Evolutionary conservation across 1,140 invertebrate species (phyloP).

Genomic region (Drosophila nigromelanica): DNA sequence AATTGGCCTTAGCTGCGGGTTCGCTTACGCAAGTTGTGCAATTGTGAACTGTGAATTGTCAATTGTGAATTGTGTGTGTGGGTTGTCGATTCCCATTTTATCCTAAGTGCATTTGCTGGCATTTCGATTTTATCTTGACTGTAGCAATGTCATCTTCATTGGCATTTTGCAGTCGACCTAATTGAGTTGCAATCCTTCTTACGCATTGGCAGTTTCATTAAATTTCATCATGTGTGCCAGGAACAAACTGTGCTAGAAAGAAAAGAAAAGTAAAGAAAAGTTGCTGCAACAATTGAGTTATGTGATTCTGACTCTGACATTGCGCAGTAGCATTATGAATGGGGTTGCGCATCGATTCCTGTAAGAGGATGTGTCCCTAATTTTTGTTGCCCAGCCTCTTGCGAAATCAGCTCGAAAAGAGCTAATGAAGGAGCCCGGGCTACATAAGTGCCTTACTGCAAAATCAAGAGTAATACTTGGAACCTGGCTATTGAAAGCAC

Average conservation of each 20-base stretch:
- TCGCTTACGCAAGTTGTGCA: constrained; percentile 57
- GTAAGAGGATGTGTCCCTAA: not conserved
- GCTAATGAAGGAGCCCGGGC: not conserved
- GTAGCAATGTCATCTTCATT: constrained; percentile 35
- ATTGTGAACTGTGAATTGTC: not conserved
- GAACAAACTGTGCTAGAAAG: no score
- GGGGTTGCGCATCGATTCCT: not conserved
- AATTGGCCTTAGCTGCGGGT: constrained; percentile 55
- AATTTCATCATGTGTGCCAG: constrained; percentile 6
- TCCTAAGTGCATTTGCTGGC: constrained; percentile 23
- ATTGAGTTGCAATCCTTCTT: constrained; percentile 57
- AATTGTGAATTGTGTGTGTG: not conserved
- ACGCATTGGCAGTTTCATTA: constrained; percentile 15
- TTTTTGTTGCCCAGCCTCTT: not conserved
- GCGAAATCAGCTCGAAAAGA: not conserved
- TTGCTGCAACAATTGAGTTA: constrained; percentile 32
- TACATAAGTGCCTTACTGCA: no score
- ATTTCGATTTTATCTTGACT: constrained; percentile 26
- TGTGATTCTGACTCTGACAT: not conserved
- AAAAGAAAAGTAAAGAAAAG: no score
- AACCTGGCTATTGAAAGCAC: no score
- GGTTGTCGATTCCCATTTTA: not conserved
- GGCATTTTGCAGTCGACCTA: constrained; percentile 47
- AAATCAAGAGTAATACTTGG: no score
- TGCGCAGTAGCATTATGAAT: not conserved